Evolutionary conservation across 2,888 invertebrate genomes (phyloP), one percentile per base, ranked within the genome.

Genomic region (Spilosoma lubricipeda): DNA sequence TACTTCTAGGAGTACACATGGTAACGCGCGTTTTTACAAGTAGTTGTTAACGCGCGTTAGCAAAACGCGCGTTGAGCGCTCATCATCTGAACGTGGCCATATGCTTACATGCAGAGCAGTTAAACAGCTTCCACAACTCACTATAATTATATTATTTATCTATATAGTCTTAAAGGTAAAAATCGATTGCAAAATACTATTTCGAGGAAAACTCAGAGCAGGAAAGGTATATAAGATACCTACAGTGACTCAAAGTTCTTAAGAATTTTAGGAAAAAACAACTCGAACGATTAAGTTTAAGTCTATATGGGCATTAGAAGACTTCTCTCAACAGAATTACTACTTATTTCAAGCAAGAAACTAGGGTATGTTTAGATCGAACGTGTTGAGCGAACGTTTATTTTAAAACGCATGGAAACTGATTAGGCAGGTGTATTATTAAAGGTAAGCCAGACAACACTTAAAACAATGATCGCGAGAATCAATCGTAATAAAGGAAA

Each of bases 191-290:
- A 64, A 63, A 45, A 71, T 73, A 72, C 52, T 56, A 36, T 45
- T 63, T 67, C 67, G 71, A 77, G 70, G 74, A 82, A 84, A 82
- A 76, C 73, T 20, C 23, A 48, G 33, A 27, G 63, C 66, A 75
- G 65, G 73, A 77, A 80, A 74, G 71, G 42, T 30, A 27, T 59
- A 4, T 59, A 59, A 59, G 59, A 30, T 59, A 30, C 63, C 52
- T 63, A 30, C 30, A 63, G 8, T 30, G 18, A 63, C 30, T 59
- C 23, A 36, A 33, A 23, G 33, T 69, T 56, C 18, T n/a, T 56
- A 56, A 27, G 48, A 48, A 67, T 13, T 59, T 59, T 59, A 27
- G 15, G 18, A 27, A 42, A 75, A 23, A 70, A 39, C n/a, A 59
- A 56, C 18, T 42, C 20, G 23, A 9, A 33, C 7, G n/a, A 45